Conservation (phyloP, 2,113 vertebrate species). For the Triplophysa siluroides region DNA sequence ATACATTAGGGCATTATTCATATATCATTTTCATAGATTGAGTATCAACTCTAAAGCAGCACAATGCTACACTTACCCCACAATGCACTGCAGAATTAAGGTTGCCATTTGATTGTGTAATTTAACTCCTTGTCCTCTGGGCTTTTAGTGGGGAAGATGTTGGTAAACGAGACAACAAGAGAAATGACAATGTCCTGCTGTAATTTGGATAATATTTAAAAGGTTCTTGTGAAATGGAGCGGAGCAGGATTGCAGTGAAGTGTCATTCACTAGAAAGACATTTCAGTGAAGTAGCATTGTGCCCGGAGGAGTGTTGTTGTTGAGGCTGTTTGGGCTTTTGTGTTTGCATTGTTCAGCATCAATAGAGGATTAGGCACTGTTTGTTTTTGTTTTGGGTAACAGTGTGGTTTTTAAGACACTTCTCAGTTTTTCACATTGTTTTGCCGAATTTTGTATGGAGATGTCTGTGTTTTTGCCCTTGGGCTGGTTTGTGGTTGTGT, state of each 20-base stretch:
- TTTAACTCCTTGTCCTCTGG: not conserved
- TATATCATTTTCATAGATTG: not conserved
- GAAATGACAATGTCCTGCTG: slow-evolving; percentile 1
- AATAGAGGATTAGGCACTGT: not conserved
- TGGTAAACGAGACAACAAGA: not conserved
- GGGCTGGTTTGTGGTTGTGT: slow-evolving; percentile 31
- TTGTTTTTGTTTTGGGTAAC: slow-evolving; percentile 5
- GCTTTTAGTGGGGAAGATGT: not conserved
- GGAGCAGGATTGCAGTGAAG: not conserved
- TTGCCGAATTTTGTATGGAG: not conserved
- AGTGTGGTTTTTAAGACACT: slow-evolving; percentile 17
- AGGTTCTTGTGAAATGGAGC: not conserved
- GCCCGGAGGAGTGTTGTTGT: not conserved
- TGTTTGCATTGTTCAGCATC: not conserved
- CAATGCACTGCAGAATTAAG: not conserved
- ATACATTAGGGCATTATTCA: not conserved
- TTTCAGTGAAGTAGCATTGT: not conserved
- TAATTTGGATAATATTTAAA: slow-evolving; percentile 8
- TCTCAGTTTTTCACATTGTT: not conserved
- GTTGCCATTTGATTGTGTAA: not conserved
- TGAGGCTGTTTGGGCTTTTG: not conserved
- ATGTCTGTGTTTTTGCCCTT: slow-evolving; percentile 7
- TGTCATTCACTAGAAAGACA: slow-evolving; percentile 9
- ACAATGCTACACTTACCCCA: not conserved
- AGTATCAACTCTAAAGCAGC: not conserved